Conservation (phyloP, 1,140 invertebrate species). For the Drosophila setifemur region DNA sequence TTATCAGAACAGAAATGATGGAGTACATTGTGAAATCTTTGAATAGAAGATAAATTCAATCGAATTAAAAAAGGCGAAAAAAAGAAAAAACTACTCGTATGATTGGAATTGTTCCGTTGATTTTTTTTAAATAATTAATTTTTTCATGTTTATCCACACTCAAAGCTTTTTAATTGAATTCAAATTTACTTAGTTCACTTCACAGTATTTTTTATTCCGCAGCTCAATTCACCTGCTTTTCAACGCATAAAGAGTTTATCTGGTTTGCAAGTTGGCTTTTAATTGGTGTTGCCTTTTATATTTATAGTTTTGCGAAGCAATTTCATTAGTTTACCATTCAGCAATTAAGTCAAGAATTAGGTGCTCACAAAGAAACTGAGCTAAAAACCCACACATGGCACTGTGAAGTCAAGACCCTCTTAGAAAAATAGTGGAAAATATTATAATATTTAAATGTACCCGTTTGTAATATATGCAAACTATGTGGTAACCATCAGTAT, state of each 20-base stretch:
- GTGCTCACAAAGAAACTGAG: conserved; percentile 17
- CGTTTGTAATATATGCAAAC: conserved; percentile 61
- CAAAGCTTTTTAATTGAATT: too few relatives aligned
- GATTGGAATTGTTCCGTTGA: too few relatives aligned
- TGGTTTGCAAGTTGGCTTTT: conserved; percentile 15
- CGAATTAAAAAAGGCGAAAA: too few relatives aligned
- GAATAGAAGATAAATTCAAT: neutral
- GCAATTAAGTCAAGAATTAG: conserved; percentile 21
- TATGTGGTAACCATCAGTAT: conserved; percentile 39
- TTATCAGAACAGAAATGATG: neutral
- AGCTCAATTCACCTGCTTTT: conserved; percentile 6
- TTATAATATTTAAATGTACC: conserved; percentile 45
- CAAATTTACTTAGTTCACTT: neutral
- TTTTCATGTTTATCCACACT: too few relatives aligned
- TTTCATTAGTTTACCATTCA: conserved; percentile 19
- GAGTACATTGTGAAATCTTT: neutral
- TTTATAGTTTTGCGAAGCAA: conserved; percentile 5
- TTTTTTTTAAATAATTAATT: too few relatives aligned
- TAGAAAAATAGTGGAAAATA: conserved; percentile 26
- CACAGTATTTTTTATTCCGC: too few relatives aligned
- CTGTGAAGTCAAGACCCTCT: conserved; percentile 9
- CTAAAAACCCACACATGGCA: conserved; percentile 39
- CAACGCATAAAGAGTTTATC: conserved; percentile 3
- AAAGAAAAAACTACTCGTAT: too few relatives aligned
- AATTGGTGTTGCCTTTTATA: conserved; percentile 15